Evolutionary conservation across 2,113 vertebrate genomes (phyloP), one percentile per base, ranked within the genome.

Genomic region (Mobula birostris): DNA sequence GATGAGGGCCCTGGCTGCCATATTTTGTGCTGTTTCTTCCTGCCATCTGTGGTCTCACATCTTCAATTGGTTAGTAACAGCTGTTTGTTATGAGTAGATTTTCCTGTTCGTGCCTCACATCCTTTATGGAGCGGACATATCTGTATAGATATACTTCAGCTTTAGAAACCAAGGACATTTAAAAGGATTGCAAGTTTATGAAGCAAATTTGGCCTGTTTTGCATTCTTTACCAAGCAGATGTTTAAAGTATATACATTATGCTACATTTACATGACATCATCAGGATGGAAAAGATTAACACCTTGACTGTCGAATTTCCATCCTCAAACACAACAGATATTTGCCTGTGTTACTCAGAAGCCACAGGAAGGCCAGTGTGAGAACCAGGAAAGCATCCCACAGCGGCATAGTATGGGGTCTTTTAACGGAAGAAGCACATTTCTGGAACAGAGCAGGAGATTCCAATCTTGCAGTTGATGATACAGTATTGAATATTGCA

Each of bases 11-110:
- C 15, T 90, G 61, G 7, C 15, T 32, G 61, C 85, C 61, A 68
- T 32, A n/a, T 17, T 90, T 90, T 90, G 7, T 88, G 83, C 15
- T 90, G 61, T n/a, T 90, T 90, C 85, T 90, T 90, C 58, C 85
- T 90, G 61, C 85, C 85, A 66, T 90, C 85, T 90, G 85, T 90
- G 61, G 15, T 90, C 27, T 19, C 32, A 63, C 58, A 61, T 90
- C 85, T 90, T 68, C 85, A 90, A 29, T 90, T n/a, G n/a, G 85
- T 63, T 32, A 61, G 56, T 85, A 15, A 5, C 63, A 19, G n/a
- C 85, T 66, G 61, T 66, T 90, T 66, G n/a, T 90, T 66, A 2
- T 66, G 85, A 90, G n/a, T 90, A n/a, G 29, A 90, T 36, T 32
- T 90, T 90, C 85, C 85, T 90, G 85, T 90, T 32, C 2, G 29